Base-by-base conservation (phyloP, 2,888 invertebrate genomes). In the Athetis lepigone region DNA sequence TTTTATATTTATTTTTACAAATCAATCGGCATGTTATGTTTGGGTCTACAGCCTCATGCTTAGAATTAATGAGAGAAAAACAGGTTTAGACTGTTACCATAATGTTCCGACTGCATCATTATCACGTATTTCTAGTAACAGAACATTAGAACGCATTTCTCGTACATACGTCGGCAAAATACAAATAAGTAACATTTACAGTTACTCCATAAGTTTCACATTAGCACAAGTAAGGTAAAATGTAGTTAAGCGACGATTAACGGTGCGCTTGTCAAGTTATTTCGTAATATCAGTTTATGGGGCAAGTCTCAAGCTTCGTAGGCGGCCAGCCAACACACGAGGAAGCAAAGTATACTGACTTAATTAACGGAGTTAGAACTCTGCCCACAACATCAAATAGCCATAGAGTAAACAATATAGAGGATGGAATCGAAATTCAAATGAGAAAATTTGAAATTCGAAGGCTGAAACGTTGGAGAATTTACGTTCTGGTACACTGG, bases 281-380 rank as follows among this genome's bases (percentile, higher is more conserved):
- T 79, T 72, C 72, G 70, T 75, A 78, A 78, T 42, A 13, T 16
- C 37, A 55, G 73, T 76, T 71, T 78, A 72, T 75, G 72, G 58
- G 50, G 61, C 68, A 47, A 74, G 64, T 49, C 51, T 54, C 46
- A 52, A 42, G 57, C 29, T 6, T 50, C 33, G 79, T 77, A 62
- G 79, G 74, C 67, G 73, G 73, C 27, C 66, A 25, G 47, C 73
- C 72, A 51, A 72, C 57, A 72, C 61, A 68, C 39, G 43, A 73
- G 72, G 75, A 75, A 76, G 69, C 63, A 37, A 60, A 68, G 68
- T 66, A 37, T 70, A 69, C 65, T 7, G 61, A 68, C 65, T 79
- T 76, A 65, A 81, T 81, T 80, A 81, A 72, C 74, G 25, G 55
- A 70, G 52, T 67, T 47, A 54, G 45, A 66, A 23, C 40, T 55